These are phyloP conservation scores for Micromys minutus DNA, from an alignment of 2,113 vertebrate genomes.

Conservation along the genomic window DNA sequence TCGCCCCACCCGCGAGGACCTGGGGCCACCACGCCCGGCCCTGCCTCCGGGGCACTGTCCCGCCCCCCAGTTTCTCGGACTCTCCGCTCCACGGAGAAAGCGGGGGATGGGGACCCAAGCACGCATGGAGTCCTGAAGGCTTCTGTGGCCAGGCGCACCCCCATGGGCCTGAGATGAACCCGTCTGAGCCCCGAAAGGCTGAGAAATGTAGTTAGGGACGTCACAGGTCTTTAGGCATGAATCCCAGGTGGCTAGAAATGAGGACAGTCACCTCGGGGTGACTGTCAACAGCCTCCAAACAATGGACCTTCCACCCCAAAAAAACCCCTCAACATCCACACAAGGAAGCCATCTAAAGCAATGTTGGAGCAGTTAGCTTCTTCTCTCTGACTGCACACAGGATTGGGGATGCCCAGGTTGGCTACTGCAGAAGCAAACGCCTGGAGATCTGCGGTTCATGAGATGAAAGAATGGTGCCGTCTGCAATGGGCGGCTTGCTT, in stretches of 20 bases:
- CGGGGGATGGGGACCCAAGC: not conserved
- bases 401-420: not conserved
- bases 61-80: not conserved
- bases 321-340: not conserved
- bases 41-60: not conserved
- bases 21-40: constrained; percentile 27
- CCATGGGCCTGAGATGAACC: not conserved
- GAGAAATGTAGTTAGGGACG: not conserved
- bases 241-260: not conserved
- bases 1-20: not conserved
- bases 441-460: not conserved
- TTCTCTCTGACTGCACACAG: not conserved
- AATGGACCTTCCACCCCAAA: not conserved
- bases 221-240: not conserved
- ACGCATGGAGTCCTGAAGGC: not conserved
- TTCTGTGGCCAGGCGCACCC: not conserved
- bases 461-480: not conserved
- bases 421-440: not conserved
- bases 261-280: not conserved
- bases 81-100: not conserved
- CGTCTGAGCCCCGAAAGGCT: not conserved
- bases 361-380: not conserved
- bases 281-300: not conserved
- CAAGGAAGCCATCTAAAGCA: not conserved
- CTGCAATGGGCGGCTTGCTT: not conserved